These are phyloP conservation scores for Nesospiza acunhae DNA, from an alignment of 2,113 vertebrate species.

Conservation along the genomic window DNA sequence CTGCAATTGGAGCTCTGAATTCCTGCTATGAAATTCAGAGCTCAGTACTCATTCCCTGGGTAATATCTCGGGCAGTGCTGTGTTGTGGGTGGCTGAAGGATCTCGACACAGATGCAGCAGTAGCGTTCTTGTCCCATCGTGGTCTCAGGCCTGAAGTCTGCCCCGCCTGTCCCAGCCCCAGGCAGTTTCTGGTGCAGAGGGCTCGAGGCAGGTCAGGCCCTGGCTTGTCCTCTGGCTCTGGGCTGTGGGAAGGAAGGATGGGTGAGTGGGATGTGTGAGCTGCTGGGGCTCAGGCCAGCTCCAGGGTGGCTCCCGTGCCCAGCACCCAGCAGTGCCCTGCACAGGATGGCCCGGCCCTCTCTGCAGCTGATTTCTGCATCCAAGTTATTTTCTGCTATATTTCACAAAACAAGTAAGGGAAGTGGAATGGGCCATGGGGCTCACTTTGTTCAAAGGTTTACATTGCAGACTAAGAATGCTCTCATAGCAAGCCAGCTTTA, in stretches of 20 bases:
- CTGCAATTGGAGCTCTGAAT: background rate
- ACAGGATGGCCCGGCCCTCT: background rate
- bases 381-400: background rate
- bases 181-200: background rate
- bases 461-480: background rate
- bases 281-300: fast-evolving
- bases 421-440: background rate
- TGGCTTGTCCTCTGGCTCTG: background rate
- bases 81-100: fast-evolving
- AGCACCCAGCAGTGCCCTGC: fast-evolving
- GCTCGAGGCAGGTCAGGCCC: background rate
- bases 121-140: fast-evolving
- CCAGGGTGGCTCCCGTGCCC: fast-evolving
- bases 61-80: fast-evolving
- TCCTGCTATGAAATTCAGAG: background rate
- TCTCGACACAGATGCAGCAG: fast-evolving
- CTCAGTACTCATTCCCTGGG: background rate
- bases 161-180: fast-evolving
- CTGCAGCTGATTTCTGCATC: background rate
- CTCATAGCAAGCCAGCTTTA: background rate
- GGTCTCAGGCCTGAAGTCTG: background rate
- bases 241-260: background rate
- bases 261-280: fast-evolving
- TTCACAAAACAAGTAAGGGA: background rate
- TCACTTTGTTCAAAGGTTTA: background rate